These are phyloP conservation scores for Hyperoplus lanceolatus DNA, from an alignment of 2,797 vertebrate species.

Conservation along the genomic window DNA sequence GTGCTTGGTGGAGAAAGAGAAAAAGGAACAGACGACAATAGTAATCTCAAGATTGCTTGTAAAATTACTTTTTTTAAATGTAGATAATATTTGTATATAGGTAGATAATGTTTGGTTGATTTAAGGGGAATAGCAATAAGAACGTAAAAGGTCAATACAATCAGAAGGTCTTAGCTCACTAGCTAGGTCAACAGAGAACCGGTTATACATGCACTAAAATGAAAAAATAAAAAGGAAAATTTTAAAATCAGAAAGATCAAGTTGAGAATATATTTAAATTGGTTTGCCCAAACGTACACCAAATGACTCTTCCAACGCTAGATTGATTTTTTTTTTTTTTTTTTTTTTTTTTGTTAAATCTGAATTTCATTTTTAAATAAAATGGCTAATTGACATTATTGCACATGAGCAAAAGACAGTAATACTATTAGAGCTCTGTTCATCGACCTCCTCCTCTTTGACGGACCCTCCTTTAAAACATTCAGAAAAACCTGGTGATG, in stretches of 20 bases:
- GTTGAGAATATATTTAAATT: constrained; percentile 64
- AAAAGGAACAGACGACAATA: constrained; percentile 62
- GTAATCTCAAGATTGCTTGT: constrained; percentile 74
- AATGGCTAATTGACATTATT: constrained; percentile 85
- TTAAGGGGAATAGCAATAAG: constrained; percentile 68
- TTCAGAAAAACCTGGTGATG: constrained; percentile 71
- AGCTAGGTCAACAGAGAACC: constrained; percentile 80
- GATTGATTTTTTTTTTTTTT: constrained; percentile 39
- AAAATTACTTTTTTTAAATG: constrained; percentile 78
- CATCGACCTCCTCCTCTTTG: constrained; percentile 48
- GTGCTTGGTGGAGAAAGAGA: constrained; percentile 64
- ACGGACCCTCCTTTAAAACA: constrained; percentile 65
- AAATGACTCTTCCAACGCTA: constrained; percentile 32
- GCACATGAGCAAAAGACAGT: constrained; percentile 85
- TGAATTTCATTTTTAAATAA: constrained; percentile 78
- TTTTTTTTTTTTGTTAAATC: constrained; percentile 9
- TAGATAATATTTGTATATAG: constrained; percentile 82
- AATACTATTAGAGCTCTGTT: constrained; percentile 81
- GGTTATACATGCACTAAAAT: constrained; percentile 78
- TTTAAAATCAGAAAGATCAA: constrained; percentile 47
- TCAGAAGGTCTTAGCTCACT: constrained; percentile 85
- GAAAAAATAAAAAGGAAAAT: constrained; percentile 17
- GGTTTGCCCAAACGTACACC: constrained; percentile 56
- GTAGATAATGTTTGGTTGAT: constrained; percentile 84
- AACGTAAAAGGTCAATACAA: constrained; percentile 80